phyloP scores from a whole-genome alignment of 2,888 invertebrate species.

The Thera obeliscata region DNA sequence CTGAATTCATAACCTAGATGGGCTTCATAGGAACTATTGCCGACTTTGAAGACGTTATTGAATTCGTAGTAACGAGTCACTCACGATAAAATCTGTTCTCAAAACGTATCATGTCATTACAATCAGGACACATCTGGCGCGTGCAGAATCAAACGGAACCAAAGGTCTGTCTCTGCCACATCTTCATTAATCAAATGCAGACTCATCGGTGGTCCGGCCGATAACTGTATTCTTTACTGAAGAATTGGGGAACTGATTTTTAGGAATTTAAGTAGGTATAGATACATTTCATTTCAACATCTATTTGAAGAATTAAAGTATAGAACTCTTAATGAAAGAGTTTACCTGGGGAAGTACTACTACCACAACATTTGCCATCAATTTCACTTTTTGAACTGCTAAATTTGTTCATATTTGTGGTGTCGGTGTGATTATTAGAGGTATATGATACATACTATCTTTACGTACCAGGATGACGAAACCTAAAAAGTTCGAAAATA shows the following conservation, averaged over 20 bases:
- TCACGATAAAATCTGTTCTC: conserved; percentile 25
- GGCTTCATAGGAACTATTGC: conserved; percentile 14
- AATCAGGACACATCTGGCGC: conserved; percentile 44
- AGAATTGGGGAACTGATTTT: not conserved
- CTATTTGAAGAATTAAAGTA: no score
- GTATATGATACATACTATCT: no score
- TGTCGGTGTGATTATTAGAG: no score
- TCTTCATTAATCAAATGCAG: conserved; percentile 39
- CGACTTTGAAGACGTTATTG: conserved; percentile 1
- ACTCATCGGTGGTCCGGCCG: conserved; percentile 32
- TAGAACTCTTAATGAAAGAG: no score
- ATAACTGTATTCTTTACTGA: conserved; percentile 22
- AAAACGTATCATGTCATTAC: conserved; percentile 37
- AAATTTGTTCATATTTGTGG: no score
- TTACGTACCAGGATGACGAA: no score
- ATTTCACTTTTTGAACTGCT: no score
- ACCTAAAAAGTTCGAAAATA: no score
- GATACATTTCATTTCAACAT: no score
- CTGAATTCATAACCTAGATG: conserved; percentile 1
- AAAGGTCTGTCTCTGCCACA: conserved; percentile 29
- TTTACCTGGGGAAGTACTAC: no score
- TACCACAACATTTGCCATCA: no score
- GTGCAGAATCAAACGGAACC: conserved; percentile 30
- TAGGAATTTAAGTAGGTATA: not conserved
- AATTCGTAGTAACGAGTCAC: conserved; percentile 15